Evolutionary conservation across 1,140 invertebrate species (phyloP).

Genomic region (Macrosteles quadrilineatus): DNA sequence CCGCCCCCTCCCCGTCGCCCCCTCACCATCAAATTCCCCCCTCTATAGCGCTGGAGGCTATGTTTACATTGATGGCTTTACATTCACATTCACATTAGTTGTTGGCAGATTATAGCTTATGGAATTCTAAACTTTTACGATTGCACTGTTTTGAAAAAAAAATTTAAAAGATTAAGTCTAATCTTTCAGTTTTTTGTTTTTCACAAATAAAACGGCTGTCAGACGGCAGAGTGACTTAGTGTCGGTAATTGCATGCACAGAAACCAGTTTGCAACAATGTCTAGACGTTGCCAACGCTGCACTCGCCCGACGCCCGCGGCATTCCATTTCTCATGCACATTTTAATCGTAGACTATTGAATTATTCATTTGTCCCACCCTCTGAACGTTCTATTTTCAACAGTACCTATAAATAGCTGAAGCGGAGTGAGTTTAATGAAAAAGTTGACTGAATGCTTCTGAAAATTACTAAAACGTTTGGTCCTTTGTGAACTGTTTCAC

Average conservation of each 20-base stretch:
- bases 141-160: no score
- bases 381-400: no score
- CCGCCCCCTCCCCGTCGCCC: not conserved
- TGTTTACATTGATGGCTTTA: constrained; percentile 4
- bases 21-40: not conserved
- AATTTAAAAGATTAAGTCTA: no score
- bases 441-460: no score
- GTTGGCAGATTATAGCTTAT: not conserved
- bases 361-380: no score
- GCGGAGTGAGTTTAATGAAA: no score
- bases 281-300: constrained; percentile 15
- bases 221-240: not conserved
- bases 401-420: no score
- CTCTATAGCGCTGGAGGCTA: not conserved
- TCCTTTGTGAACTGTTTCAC: no score
- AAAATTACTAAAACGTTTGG: no score
- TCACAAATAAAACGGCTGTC: not conserved
- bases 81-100: not conserved
- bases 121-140: not conserved
- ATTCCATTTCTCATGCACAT: no score
- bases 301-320: not conserved
- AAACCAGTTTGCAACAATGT: constrained; percentile 25
- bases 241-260: constrained; percentile 14
- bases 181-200: no score
- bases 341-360: no score